Evolutionary conservation across 1,140 invertebrate species (phyloP).

Genomic region (Adelges cooleyi): DNA sequence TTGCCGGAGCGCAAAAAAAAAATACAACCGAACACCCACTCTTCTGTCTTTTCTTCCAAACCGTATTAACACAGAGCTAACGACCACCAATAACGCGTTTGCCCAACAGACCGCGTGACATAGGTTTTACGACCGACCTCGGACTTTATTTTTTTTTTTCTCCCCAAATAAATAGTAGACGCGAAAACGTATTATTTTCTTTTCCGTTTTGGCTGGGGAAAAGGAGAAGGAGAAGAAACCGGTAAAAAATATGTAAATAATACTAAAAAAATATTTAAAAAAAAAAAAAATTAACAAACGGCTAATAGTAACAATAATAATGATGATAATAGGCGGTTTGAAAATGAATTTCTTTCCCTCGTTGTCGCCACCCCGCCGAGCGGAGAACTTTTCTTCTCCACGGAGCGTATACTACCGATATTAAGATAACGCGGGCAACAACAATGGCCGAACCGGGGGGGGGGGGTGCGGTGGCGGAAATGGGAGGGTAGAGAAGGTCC

Average conservation of each 20-base stretch:
- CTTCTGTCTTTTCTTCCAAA: background rate
- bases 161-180: too few species aligned
- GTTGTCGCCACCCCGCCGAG: background rate
- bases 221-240: too few species aligned
- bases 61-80: constrained; percentile 22
- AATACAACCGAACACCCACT: background rate
- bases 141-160: too few species aligned
- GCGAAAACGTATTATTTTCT: too few species aligned
- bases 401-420: too few species aligned
- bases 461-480: background rate
- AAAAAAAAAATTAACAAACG: background rate
- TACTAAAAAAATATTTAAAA: background rate
- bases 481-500: background rate
- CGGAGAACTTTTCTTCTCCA: too few species aligned
- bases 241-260: too few species aligned
- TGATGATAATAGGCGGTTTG: background rate
- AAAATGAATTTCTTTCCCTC: background rate
- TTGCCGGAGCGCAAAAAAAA: background rate
- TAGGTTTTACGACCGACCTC: background rate
- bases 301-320: too few species aligned
- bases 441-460: too few species aligned
- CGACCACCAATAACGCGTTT: constrained; percentile 2
- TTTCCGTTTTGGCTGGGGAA: too few species aligned
- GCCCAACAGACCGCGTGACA: background rate
- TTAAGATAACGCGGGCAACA: too few species aligned